Evolutionary conservation across 2,113 vertebrate genomes (phyloP).

Genomic region (Varanus komodoensis): DNA sequence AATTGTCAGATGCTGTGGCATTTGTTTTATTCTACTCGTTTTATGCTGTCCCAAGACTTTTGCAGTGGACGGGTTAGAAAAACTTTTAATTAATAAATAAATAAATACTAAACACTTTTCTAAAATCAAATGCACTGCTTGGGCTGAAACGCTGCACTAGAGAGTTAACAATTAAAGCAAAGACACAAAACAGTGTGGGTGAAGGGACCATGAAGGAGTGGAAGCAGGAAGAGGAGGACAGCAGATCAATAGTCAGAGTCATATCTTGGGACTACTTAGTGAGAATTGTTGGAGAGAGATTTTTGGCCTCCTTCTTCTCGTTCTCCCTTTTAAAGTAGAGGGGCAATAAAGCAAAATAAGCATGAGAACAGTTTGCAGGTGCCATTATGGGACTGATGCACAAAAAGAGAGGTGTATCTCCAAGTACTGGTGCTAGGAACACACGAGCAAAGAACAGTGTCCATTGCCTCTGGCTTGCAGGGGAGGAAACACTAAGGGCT

Average conservation of each 20-base stretch:
- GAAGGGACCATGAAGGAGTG: neutral
- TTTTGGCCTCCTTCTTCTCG: neutral
- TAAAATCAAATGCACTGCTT: no score
- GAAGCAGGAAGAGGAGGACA: neutral
- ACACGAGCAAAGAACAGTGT: neutral
- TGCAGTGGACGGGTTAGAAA: no score
- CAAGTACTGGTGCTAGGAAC: neutral
- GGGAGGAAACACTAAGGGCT: neutral
- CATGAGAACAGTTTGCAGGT: neutral
- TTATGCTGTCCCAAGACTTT: no score
- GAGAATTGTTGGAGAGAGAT: neutral
- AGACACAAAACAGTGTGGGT: no score
- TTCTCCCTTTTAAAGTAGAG: no score
- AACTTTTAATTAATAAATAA: no score
- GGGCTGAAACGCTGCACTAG: no score
- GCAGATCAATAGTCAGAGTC: neutral
- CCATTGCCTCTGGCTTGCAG: neutral
- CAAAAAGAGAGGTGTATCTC: neutral
- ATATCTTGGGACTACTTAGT: neutral
- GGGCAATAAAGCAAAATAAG: no score
- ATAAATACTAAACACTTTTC: no score
- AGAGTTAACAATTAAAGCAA: no score
- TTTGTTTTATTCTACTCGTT: no score
- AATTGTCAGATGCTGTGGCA: no score
- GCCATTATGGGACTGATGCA: neutral